Evolutionary conservation across 2,113 vertebrate species (phyloP), one percentile per base, ranked within the genome.

Genomic region (Promerops cafer): DNA sequence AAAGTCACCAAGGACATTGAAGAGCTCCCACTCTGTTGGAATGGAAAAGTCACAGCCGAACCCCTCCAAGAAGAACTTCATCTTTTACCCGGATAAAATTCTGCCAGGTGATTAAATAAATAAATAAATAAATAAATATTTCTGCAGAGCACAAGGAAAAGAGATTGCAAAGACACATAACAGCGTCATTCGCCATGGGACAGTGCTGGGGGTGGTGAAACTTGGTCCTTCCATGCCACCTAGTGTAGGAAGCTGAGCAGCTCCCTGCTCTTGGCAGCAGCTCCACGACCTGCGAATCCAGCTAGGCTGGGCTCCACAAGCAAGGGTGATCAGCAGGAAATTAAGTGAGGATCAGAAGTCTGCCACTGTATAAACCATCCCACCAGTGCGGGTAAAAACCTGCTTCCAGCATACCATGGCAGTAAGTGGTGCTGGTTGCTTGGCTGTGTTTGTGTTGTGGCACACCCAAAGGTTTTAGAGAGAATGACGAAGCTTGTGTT

Each of bases 201-300:
- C 8, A 9, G 83, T 28, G 57, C 20, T 10, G 79, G 79, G 54
- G 76, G 87, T 61, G 89, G 60, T 1, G 3, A 97, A 97, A 93
- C 60, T 93, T 60, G 74, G 94, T 97, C 95, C 94, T 98, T 94
- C 94, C 79, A 93, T 97, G 97, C 98, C 98, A 97, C 89, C 98
- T 98, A 98, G 97, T 95, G 97, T 97, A 86, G 60, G 77, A 95
- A 89, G 37, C 30, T 13, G 11, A 72, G 89, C 93, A 97, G 76
- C 93, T 96, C 63, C 45, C 31, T 7, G 45, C 74, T 87, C 56
- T 63, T 35, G 71, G 26, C 10, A 65, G 64, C 86, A 69, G 24
- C 57, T 30, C 52, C 11, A 22, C 26, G 21, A 66, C 83, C 69
- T 27, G 20, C 0, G 1, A 47, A 26, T 22, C 81, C 85, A 50